A percentile compares a stretch with the other conserved stretches of the same genome.
phyloP scores from a whole-genome alignment of 1,140 invertebrate genomes.

The Drosophila asahinai region DNA sequence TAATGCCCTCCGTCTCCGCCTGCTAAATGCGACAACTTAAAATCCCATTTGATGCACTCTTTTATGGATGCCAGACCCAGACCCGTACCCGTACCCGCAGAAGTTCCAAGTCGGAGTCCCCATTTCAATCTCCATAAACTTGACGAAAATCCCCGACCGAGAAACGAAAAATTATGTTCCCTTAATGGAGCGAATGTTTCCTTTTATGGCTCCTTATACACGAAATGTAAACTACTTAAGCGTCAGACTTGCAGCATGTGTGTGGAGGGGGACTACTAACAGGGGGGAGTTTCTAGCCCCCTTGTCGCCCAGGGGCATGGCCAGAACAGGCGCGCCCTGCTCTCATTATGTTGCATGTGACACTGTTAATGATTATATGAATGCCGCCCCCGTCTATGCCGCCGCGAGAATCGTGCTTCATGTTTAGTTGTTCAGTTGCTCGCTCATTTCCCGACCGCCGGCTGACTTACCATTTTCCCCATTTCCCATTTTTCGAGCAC shows the following conservation, averaged over 20 bases:
- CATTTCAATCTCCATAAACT: slow-evolving; percentile 82
- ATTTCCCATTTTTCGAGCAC: slow-evolving; percentile 15
- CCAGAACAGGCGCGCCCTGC: slow-evolving; percentile 61
- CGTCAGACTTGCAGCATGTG: slow-evolving; percentile 57
- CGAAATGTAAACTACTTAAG: slow-evolving; percentile 84
- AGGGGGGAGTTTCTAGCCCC: slow-evolving; percentile 10
- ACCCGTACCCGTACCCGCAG: slow-evolving; percentile 33
- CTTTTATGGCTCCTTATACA: slow-evolving; percentile 77
- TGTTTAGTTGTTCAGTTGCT: slow-evolving; percentile 51
- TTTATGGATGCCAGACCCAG: slow-evolving; percentile 61
- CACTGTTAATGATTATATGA: slow-evolving; percentile 84
- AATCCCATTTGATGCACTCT: slow-evolving; percentile 83
- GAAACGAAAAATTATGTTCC: slow-evolving; percentile 83
- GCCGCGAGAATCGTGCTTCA: slow-evolving; percentile 20
- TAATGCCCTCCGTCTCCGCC: slow-evolving; percentile 14
- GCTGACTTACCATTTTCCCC: slow-evolving; percentile 27
- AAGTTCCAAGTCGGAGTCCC: slow-evolving; percentile 33
- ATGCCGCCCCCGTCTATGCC: slow-evolving; percentile 24
- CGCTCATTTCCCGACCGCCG: slow-evolving; percentile 51
- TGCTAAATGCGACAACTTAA: slow-evolving; percentile 82
- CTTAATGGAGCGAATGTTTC: slow-evolving; percentile 85
- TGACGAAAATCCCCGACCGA: slow-evolving; percentile 75
- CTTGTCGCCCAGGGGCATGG: slow-evolving; percentile 41
- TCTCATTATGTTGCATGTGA: slow-evolving; percentile 83
- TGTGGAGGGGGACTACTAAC: neutral